Conservation (phyloP, 2,888 invertebrate genomes). For the Mesopsocus fuscifrons region DNA sequence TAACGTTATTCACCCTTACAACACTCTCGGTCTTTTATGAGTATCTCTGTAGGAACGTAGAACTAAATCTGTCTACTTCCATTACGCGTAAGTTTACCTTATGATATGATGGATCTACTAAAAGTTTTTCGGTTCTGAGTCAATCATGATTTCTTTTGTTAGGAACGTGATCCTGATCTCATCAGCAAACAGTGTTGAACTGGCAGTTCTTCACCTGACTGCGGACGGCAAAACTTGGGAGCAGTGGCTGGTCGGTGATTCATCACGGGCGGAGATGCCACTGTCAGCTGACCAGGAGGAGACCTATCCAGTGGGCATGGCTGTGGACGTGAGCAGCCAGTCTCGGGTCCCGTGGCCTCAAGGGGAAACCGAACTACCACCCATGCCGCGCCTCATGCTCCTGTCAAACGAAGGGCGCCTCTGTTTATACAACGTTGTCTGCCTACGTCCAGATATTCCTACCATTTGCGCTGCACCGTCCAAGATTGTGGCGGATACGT, state of each 20-base stretch:
- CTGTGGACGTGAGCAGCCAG: conserved; percentile 48
- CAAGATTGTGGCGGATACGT: conserved; percentile 24
- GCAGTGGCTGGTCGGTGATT: conserved; percentile 60
- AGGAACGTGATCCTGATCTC: conserved; percentile 56
- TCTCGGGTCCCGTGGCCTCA: conserved; percentile 37
- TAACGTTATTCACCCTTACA: no score
- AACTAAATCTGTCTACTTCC: no score
- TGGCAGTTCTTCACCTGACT: conserved; percentile 52
- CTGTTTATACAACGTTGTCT: conserved; percentile 56
- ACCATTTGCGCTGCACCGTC: conserved; percentile 43
- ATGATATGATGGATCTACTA: no score
- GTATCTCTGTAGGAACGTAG: no score
- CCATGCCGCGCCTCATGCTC: conserved; percentile 60
- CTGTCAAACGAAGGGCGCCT: conserved; percentile 60
- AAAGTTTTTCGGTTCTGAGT: no score
- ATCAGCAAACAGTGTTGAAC: conserved; percentile 73
- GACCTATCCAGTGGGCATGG: conserved; percentile 62
- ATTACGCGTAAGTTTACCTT: no score
- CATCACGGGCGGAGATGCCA: conserved; percentile 66
- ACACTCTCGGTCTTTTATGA: no score
- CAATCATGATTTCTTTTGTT: no score
- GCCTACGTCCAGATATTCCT: conserved; percentile 37
- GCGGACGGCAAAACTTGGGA: conserved; percentile 47
- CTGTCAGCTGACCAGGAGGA: conserved; percentile 47
- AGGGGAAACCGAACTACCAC: conserved; percentile 34